A percentile compares a stretch with the other conserved stretches of the same genome.
These are phyloP conservation scores for Coracias cyanogaster DNA, from an alignment of 2,797 vertebrate species.

Conservation along the genomic window DNA sequence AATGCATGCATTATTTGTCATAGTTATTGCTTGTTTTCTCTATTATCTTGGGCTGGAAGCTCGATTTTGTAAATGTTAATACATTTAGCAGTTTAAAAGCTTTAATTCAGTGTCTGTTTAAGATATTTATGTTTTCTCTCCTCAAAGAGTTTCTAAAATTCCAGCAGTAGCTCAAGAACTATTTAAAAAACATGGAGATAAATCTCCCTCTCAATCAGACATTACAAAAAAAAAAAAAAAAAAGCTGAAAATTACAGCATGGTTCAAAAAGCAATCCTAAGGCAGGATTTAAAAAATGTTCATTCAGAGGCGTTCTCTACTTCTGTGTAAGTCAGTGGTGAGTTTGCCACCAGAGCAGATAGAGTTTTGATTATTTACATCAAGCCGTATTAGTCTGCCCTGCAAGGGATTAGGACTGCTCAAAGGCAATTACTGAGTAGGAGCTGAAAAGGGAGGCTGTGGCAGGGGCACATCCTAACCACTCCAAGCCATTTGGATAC, in stretches of 20 bases:
- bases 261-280: neutral
- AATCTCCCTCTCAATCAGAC: neutral
- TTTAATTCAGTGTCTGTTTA: neutral
- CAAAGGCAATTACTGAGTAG: neutral
- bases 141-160: neutral
- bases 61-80: slow-evolving; percentile 6
- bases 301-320: neutral
- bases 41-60: slow-evolving; percentile 18
- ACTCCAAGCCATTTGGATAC: neutral
- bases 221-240: neutral
- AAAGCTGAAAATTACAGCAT: neutral
- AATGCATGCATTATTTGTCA: slow-evolving; percentile 24
- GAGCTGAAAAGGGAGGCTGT: neutral
- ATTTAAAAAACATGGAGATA: neutral
- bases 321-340: neutral
- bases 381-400: neutral
- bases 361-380: neutral
- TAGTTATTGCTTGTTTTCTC: slow-evolving; percentile 34
- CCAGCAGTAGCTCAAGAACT: neutral
- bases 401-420: neutral
- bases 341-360: neutral
- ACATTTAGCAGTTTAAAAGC: slow-evolving; percentile 22
- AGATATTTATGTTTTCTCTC: neutral
- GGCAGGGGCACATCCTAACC: neutral
- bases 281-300: neutral